phyloP scores from a whole-genome alignment of 2,797 vertebrate species.

The Anguilla megastoma region DNA sequence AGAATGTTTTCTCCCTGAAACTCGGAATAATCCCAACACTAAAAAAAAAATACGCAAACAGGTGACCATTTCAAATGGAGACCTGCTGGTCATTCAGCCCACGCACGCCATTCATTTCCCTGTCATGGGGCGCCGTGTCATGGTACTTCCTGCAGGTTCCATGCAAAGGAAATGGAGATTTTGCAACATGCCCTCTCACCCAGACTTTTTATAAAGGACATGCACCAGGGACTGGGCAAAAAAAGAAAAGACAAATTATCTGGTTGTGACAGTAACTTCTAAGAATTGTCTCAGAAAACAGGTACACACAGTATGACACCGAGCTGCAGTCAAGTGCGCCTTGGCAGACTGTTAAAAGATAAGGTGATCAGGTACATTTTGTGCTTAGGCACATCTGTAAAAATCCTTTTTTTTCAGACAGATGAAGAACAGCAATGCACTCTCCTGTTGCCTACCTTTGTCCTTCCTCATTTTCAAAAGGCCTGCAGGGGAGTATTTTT shows the following conservation, averaged over 20 bases:
- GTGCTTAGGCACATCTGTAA: background rate
- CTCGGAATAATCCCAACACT: background rate
- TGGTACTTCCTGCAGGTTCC: conserved; percentile 69
- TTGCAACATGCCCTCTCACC: conserved; percentile 51
- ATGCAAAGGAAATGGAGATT: conserved; percentile 70
- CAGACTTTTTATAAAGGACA: background rate
- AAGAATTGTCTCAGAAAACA: background rate
- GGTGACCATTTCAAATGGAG: background rate
- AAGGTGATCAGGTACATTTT: background rate
- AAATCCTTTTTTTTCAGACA: background rate
- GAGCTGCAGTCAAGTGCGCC: background rate
- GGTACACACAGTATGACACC: background rate
- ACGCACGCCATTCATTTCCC: conserved; percentile 51
- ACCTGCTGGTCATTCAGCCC: conserved; percentile 22
- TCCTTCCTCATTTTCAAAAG: background rate
- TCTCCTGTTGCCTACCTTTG: background rate
- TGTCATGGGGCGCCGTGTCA: conserved; percentile 56
- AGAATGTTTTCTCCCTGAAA: conserved; percentile 17
- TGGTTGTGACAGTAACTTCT: background rate
- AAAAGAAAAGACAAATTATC: background rate
- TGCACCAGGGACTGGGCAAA: background rate
- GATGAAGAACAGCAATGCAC: background rate
- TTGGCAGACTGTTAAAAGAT: background rate
- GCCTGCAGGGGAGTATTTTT: background rate
- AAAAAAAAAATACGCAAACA: background rate